These are phyloP conservation scores for Chrysina gloriosa DNA, from an alignment of 2,888 invertebrate species.

Conservation along the genomic window DNA sequence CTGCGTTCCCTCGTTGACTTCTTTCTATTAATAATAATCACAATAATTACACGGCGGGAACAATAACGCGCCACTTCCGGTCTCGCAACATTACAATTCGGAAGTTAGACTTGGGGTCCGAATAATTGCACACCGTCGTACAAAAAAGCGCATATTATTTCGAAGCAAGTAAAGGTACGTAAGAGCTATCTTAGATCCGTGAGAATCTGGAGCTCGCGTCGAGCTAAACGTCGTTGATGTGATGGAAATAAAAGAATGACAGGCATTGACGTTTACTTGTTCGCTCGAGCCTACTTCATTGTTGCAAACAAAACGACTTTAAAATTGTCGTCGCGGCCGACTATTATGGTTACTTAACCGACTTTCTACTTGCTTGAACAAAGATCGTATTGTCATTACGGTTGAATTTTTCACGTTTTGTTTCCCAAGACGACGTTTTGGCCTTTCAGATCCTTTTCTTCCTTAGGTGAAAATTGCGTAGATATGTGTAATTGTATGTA, in stretches of 20 bases:
- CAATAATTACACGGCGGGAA: conserved; percentile 12
- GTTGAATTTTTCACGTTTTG: neutral
- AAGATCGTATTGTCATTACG: neutral
- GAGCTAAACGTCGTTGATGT: no score
- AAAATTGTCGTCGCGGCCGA: neutral
- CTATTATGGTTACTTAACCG: neutral
- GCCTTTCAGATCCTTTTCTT: no score
- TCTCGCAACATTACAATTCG: neutral
- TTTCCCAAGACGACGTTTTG: no score
- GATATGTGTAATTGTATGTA: no score
- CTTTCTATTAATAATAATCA: conserved; percentile 3
- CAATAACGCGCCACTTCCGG: conserved; percentile 19
- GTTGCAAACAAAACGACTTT: no score
- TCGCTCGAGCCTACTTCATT: no score
- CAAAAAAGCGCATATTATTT: no score
- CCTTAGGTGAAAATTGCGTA: no score
- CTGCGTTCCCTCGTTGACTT: conserved; percentile 4
- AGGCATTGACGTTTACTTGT: no score
- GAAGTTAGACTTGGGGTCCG: neutral
- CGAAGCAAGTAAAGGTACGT: neutral
- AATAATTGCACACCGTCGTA: neutral
- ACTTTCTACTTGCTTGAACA: no score
- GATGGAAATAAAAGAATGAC: no score
- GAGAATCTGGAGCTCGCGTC: neutral
- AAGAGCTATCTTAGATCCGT: conserved; percentile 12